These are phyloP conservation scores for Theretra japonica DNA, from an alignment of 2,888 invertebrate species.

Conservation along the genomic window DNA sequence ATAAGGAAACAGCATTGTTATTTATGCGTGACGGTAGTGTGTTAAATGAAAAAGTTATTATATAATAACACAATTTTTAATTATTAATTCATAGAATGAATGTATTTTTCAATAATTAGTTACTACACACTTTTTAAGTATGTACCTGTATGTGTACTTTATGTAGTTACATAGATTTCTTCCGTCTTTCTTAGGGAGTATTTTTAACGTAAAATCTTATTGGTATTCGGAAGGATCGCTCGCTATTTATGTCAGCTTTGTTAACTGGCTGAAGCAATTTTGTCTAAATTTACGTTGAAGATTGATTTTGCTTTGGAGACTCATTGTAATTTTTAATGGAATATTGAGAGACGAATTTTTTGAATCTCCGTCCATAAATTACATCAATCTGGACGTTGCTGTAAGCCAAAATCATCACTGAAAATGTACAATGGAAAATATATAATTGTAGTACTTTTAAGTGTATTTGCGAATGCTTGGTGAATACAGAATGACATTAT, in stretches of 20 bases:
- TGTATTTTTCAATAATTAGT: too few relatives aligned
- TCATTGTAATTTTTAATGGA: conserved; percentile 7
- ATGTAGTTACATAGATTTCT: background rate
- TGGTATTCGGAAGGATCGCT: background rate
- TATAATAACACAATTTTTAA: too few relatives aligned
- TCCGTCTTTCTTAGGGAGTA: background rate
- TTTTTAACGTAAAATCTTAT: background rate
- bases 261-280: conserved; percentile 8
- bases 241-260: conserved; percentile 6
- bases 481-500: background rate
- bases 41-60: too few relatives aligned
- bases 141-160: background rate
- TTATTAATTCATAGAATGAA: too few relatives aligned
- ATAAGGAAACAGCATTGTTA: too few relatives aligned
- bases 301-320: background rate
- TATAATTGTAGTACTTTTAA: background rate
- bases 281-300: background rate
- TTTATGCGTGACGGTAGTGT: too few relatives aligned
- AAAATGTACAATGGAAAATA: background rate
- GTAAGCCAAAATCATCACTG: background rate
- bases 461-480: background rate
- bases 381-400: background rate
- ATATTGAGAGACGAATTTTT: conserved; percentile 7
- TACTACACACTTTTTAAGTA: too few relatives aligned
- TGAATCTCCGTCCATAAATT: background rate